Percentiles rank a stretch among this genome's conserved stretches.
Conservation (phyloP, 2,797 vertebrate species). For the Catamblyrhynchus diadema region DNA sequence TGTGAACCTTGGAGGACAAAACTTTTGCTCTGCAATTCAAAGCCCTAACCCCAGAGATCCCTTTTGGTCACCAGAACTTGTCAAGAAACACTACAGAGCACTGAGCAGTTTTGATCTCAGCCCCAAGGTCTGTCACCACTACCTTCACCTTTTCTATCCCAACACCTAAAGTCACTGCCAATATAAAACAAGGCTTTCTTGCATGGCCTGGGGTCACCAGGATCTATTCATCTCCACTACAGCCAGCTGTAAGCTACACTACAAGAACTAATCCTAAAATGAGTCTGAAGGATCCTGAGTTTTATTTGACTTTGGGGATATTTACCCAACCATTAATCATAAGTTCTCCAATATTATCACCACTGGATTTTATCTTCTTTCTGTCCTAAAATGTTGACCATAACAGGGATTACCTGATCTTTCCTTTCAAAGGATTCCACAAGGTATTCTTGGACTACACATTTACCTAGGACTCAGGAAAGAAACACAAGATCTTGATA, state of each 20-base stretch:
- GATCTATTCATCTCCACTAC: background rate
- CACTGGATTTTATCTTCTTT: background rate
- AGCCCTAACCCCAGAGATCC: background rate
- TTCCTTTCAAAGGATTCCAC: background rate
- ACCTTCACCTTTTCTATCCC: background rate
- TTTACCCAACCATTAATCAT: background rate
- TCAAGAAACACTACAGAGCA: background rate
- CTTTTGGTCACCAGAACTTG: background rate
- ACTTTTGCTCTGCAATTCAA: background rate
- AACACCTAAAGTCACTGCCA: background rate
- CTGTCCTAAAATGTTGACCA: background rate
- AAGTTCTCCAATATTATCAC: background rate
- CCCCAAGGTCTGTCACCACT: background rate
- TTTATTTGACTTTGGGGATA: background rate
- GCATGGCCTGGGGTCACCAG: accelerated
- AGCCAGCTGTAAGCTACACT: background rate
- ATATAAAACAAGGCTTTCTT: background rate
- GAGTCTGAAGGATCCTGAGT: background rate
- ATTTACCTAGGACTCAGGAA: background rate
- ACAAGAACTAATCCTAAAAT: background rate
- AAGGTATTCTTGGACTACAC: background rate
- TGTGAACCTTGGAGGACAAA: background rate
- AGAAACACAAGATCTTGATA: background rate
- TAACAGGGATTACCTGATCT: background rate
- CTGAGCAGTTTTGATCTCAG: background rate